A percentile compares a stretch with the other conserved stretches of the same genome.
These are phyloP conservation scores for Syrista parreyssii DNA, from an alignment of 2,888 invertebrate genomes.

Conservation along the genomic window DNA sequence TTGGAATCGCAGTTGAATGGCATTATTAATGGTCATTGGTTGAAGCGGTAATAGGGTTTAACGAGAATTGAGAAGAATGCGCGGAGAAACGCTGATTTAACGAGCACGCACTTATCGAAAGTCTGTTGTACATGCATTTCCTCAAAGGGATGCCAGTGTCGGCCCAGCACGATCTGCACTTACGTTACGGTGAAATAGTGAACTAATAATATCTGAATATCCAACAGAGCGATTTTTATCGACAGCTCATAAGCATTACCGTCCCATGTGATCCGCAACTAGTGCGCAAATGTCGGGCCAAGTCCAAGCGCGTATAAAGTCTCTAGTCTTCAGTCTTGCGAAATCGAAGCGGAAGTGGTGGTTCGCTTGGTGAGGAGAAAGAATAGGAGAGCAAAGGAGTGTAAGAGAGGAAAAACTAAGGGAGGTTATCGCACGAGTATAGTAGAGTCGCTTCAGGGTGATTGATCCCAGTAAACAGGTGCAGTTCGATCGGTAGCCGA, in stretches of 20 bases:
- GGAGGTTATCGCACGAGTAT: constrained; percentile 2
- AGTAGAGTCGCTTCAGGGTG: constrained; percentile 27
- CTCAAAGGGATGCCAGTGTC: too few relatives aligned
- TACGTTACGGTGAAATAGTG: not conserved
- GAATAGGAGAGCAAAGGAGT: not conserved
- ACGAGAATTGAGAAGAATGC: too few relatives aligned
- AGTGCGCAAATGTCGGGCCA: not conserved
- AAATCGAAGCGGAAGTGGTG: not conserved
- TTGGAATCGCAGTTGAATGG: too few relatives aligned
- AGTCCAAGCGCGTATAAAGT: not conserved
- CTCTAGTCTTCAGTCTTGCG: not conserved
- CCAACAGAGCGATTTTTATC: not conserved
- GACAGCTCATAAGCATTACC: not conserved
- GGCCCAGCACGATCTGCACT: not conserved
- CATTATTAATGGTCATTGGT: too few relatives aligned
- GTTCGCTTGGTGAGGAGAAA: not conserved
- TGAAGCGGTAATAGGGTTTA: too few relatives aligned
- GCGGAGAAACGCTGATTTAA: too few relatives aligned
- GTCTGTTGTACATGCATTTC: too few relatives aligned
- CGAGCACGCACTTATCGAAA: too few relatives aligned
- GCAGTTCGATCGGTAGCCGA: constrained; percentile 41
- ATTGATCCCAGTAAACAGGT: constrained; percentile 46
- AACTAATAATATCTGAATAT: not conserved
- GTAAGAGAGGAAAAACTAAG: not conserved
- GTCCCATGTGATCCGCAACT: not conserved